Evolutionary conservation across 2,888 invertebrate genomes (phyloP).

Genomic region (Pseudococcus longispinus): DNA sequence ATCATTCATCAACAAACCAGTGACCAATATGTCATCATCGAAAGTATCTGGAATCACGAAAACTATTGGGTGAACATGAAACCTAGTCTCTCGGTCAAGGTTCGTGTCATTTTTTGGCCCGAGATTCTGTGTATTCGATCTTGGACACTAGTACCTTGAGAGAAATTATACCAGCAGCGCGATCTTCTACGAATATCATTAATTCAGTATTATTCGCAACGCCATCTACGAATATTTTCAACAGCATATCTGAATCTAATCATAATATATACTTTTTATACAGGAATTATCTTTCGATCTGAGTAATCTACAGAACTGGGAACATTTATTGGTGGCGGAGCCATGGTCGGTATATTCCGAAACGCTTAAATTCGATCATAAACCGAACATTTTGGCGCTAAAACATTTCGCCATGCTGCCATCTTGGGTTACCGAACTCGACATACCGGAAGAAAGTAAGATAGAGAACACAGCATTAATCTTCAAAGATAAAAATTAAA

Average conservation of each 20-base stretch:
- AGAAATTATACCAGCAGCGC: not conserved
- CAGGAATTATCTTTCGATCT: conserved; percentile 71
- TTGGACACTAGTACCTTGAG: not conserved
- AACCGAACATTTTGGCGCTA: conserved; percentile 63
- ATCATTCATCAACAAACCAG: not conserved
- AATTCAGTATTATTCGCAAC: not conserved
- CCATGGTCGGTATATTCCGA: conserved; percentile 66
- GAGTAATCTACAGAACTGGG: conserved; percentile 71
- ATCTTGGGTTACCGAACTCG: conserved; percentile 76
- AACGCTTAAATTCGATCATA: conserved; percentile 61
- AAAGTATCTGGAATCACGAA: conserved; percentile 51
- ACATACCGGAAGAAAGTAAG: conserved; percentile 69
- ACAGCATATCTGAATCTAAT: not conserved
- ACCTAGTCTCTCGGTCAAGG: not conserved
- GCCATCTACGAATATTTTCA: not conserved
- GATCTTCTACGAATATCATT: not conserved
- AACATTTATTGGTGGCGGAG: conserved; percentile 76
- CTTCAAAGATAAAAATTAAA: not conserved
- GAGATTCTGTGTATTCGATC: not conserved
- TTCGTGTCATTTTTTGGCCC: not conserved
- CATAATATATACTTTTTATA: not conserved
- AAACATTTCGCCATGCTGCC: conserved; percentile 79
- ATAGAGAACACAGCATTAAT: not conserved
- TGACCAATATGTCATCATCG: conserved; percentile 3
- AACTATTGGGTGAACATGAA: conserved; percentile 53